Percentiles rank a stretch among this genome's conserved stretches.
Evolutionary conservation across 2,888 invertebrate genomes (phyloP).

Genomic region (Palloptera scutellata): DNA sequence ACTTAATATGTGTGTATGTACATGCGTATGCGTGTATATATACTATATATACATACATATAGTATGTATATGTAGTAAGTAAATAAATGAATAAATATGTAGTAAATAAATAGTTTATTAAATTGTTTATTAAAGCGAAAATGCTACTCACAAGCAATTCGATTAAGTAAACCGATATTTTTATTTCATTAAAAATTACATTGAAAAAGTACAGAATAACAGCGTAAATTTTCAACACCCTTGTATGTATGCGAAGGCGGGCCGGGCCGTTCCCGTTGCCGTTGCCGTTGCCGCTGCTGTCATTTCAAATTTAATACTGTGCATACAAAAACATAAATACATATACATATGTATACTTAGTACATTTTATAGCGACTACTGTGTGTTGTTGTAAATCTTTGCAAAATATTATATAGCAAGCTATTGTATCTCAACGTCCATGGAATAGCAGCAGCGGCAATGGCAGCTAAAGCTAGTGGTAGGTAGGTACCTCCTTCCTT

Average conservation of each 20-base stretch:
- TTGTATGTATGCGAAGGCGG: no score
- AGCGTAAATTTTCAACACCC: constrained; percentile 21
- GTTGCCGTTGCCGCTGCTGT: constrained; percentile 18
- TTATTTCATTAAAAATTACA: constrained; percentile 47
- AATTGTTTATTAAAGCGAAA: neutral
- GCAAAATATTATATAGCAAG: neutral
- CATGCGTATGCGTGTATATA: no score
- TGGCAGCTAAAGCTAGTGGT: no score
- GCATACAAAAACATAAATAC: neutral
- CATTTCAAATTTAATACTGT: constrained; percentile 26
- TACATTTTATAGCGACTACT: neutral
- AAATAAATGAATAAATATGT: no score
- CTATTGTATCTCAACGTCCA: neutral
- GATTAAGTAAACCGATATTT: constrained; percentile 39
- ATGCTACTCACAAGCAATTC: neutral
- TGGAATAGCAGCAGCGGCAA: no score
- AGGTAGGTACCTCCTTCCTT: no score
- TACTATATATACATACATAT: no score
- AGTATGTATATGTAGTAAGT: no score
- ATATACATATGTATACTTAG: neutral
- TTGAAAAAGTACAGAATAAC: constrained; percentile 16
- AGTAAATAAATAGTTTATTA: neutral
- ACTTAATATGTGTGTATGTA: neutral
- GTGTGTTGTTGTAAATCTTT: constrained; percentile 1
- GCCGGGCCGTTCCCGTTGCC: constrained; percentile 7